phyloP scores from a whole-genome alignment of 1,140 invertebrate genomes.

The Calephelis virginiensis region DNA sequence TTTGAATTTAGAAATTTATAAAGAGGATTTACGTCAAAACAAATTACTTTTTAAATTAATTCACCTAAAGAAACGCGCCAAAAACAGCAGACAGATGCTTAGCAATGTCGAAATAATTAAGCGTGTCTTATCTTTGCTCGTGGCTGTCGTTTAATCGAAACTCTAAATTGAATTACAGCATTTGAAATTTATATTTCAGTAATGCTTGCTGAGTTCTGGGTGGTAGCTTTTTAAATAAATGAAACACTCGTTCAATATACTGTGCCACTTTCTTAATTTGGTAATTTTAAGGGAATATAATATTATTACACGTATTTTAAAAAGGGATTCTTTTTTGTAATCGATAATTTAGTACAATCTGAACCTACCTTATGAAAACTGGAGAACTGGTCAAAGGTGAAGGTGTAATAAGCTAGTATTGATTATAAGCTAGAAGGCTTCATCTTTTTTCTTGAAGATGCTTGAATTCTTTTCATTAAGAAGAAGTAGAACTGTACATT shows the following conservation, averaged over 20 bases:
- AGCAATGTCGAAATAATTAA: constrained; percentile 3
- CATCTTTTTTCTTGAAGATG: no score
- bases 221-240: background rate
- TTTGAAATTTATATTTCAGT: constrained; percentile 4
- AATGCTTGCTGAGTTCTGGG: background rate
- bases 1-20: no score
- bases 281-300: background rate
- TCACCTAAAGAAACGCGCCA: background rate
- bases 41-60: background rate
- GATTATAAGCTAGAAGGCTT: no score
- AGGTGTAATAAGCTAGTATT: no score
- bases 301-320: no score
- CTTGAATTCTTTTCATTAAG: no score
- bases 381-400: no score
- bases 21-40: no score
- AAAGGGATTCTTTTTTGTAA: no score
- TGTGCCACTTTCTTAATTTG: background rate
- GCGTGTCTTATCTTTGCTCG: constrained; percentile 11
- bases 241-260: background rate
- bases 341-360: no score
- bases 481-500: no score
- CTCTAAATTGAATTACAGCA: background rate
- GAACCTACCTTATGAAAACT: no score
- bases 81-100: constrained; percentile 6
- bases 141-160: constrained; percentile 14